phyloP scores from a whole-genome alignment of 2,113 vertebrate genomes.

The Elaphurus davidianus region DNA sequence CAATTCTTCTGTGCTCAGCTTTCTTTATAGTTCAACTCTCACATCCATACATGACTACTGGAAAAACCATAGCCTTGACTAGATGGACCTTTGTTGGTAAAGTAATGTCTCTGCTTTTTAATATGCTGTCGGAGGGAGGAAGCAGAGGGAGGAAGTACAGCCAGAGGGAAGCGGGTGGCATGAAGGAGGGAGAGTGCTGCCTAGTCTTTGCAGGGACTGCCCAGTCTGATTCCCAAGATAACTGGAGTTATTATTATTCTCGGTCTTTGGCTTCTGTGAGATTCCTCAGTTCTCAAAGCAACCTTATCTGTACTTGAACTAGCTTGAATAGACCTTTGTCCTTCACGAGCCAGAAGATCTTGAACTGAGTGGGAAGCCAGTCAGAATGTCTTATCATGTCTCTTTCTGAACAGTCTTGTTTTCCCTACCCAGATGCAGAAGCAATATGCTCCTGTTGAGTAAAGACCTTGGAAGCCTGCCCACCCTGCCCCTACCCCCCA shows the following conservation, averaged over 20 bases:
- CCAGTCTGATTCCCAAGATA: not conserved
- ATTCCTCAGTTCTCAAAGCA: not conserved
- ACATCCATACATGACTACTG: no score
- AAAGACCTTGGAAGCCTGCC: not conserved
- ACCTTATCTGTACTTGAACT: not conserved
- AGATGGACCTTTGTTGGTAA: no score
- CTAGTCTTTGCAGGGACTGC: not conserved
- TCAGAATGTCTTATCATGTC: not conserved
- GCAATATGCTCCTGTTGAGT: not conserved
- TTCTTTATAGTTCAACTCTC: no score
- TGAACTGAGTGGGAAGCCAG: not conserved
- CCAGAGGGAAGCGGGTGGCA: not conserved
- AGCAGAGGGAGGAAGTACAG: not conserved
- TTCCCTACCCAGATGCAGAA: not conserved
- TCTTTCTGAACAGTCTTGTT: not conserved
- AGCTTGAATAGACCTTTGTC: not conserved
- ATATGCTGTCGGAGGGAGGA: no score
- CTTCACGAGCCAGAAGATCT: not conserved
- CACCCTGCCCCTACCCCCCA: rapidly evolving
- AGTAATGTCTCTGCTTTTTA: no score
- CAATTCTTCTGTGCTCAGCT: no score
- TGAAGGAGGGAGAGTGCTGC: not conserved
- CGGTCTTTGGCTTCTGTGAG: not conserved
- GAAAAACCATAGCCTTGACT: no score
- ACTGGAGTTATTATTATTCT: not conserved